These are phyloP conservation scores for Xenentodon cancila DNA, from an alignment of 2,797 vertebrate genomes.

Conservation along the genomic window DNA sequence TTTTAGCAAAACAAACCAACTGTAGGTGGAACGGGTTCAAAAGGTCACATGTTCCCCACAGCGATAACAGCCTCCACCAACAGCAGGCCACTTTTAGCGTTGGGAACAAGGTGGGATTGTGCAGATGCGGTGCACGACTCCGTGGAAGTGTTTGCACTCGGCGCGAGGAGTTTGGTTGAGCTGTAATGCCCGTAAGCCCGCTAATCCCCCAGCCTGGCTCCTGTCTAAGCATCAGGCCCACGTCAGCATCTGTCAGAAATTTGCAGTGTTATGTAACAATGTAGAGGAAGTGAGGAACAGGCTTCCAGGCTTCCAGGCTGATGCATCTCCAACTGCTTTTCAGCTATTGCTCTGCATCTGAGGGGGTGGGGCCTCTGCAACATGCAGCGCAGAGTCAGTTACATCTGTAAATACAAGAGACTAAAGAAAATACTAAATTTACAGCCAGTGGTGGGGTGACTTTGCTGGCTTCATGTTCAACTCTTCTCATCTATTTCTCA, in stretches of 20 bases:
- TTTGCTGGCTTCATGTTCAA: too few relatives aligned
- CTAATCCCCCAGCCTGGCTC: slow-evolving; percentile 71
- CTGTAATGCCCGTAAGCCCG: slow-evolving; percentile 58
- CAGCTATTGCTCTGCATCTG: slow-evolving; percentile 26
- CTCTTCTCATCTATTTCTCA: too few relatives aligned
- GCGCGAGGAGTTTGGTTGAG: slow-evolving; percentile 53
- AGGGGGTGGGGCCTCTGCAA: slow-evolving; percentile 19
- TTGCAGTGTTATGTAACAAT: slow-evolving; percentile 68
- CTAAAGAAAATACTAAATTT: too few relatives aligned
- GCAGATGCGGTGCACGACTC: slow-evolving; percentile 31
- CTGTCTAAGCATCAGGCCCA: slow-evolving; percentile 54
- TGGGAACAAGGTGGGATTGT: slow-evolving; percentile 34
- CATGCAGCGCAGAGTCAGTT: background rate
- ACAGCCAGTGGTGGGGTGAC: too few relatives aligned
- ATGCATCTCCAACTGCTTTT: slow-evolving; percentile 29
- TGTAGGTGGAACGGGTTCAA: slow-evolving; percentile 11
- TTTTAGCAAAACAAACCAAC: slow-evolving; percentile 22
- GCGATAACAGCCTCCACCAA: too few relatives aligned
- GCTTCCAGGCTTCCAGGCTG: slow-evolving; percentile 40
- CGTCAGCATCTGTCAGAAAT: slow-evolving; percentile 73
- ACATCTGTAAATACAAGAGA: background rate
- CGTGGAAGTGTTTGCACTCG: slow-evolving; percentile 52
- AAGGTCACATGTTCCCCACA: slow-evolving; percentile 23
- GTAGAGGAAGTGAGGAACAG: slow-evolving; percentile 48
- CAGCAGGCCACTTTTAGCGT: slow-evolving; percentile 52